These are phyloP conservation scores for Ethmia dodecea DNA, from an alignment of 2,888 invertebrate genomes.

Conservation along the genomic window DNA sequence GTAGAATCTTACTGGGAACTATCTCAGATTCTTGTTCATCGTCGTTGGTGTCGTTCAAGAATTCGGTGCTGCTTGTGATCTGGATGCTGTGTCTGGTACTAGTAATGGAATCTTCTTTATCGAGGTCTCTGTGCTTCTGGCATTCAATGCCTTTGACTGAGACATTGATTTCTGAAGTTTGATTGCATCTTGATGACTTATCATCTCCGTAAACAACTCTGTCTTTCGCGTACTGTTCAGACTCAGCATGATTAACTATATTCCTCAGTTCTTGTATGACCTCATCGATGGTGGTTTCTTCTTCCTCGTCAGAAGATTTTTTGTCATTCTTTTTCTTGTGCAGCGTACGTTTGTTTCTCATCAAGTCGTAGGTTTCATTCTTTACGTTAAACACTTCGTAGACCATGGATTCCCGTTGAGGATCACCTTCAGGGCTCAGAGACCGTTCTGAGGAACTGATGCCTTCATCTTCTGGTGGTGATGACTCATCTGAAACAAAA, in stretches of 20 bases:
- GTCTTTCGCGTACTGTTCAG: constrained; percentile 77
- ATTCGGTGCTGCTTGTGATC: constrained; percentile 65
- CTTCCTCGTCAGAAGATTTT: constrained; percentile 79
- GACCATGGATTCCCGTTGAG: constrained; percentile 77
- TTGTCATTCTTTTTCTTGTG: constrained; percentile 53
- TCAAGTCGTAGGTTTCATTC: constrained; percentile 73
- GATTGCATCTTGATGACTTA: constrained; percentile 55
- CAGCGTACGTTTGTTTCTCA: constrained; percentile 59
- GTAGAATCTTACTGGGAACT: constrained; percentile 86
- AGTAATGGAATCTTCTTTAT: constrained; percentile 74
- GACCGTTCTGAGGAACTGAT: constrained; percentile 92
- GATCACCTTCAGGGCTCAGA: constrained; percentile 83
- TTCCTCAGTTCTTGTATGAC: constrained; percentile 91
- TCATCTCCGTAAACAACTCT: constrained; percentile 42
- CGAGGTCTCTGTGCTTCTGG: constrained; percentile 48
- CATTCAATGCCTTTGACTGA: constrained; percentile 49
- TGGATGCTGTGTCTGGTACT: constrained; percentile 73
- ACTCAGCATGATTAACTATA: constrained; percentile 90
- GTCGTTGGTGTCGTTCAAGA: constrained; percentile 64
- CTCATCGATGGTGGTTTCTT: constrained; percentile 91
- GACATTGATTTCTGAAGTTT: constrained; percentile 61
- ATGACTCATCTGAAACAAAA: constrained; percentile 77
- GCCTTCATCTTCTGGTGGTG: constrained; percentile 91
- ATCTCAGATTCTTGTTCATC: constrained; percentile 81
- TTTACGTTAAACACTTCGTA: constrained; percentile 80